phyloP scores from a whole-genome alignment of 2,888 invertebrate genomes.

The Ptilodon capucinus region DNA sequence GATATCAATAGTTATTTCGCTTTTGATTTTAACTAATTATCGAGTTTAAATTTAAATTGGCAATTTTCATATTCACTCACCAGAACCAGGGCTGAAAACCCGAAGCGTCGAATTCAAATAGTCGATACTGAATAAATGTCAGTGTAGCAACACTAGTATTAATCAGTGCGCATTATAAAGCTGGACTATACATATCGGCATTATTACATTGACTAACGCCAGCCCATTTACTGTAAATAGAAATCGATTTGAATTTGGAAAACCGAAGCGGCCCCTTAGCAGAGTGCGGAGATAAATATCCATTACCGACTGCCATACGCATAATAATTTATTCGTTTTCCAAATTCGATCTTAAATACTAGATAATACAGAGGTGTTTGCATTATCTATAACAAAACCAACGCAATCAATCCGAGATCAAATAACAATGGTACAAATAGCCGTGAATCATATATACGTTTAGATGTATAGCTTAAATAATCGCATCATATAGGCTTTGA shows the following conservation, averaged over 20 bases:
- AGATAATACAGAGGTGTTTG: not conserved
- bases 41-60: not conserved
- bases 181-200: not conserved
- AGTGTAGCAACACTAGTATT: not conserved
- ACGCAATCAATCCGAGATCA: conserved; percentile 31
- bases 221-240: not conserved
- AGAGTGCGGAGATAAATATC: no score
- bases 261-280: not conserved
- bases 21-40: no score
- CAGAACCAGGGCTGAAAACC: not conserved
- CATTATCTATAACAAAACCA: conserved; percentile 18
- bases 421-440: conserved; percentile 66
- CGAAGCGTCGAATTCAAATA: not conserved
- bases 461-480: conserved; percentile 44
- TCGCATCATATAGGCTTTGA: conserved; percentile 39
- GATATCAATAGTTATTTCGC: no score
- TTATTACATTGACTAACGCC: not conserved
- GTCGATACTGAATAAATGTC: not conserved
- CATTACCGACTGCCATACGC: no score
- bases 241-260: not conserved
- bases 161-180: not conserved
- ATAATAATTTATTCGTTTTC: not conserved
- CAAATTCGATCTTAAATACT: not conserved
- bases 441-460: conserved; percentile 47
- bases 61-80: not conserved